Percentiles rank a stretch among this genome's conserved stretches.
Conservation (phyloP, 2,113 vertebrate genomes). For the Forbesichthys papilliferus region DNA sequence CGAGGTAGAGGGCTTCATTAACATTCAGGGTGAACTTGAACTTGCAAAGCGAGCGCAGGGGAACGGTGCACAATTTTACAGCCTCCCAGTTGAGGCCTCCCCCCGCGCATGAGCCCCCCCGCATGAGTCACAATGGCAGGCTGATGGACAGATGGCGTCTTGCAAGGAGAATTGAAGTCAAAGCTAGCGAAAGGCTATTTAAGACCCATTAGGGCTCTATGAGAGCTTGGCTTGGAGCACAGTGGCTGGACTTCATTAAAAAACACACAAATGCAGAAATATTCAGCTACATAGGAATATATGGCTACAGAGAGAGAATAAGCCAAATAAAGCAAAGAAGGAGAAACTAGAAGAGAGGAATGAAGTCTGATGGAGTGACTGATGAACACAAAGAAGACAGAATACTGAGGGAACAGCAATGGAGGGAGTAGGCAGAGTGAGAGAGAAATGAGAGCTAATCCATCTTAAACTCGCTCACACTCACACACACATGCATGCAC, state of each 20-base stretch:
- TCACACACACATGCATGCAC: too few relatives aligned
- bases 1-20: not conserved
- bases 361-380: not conserved
- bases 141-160: conserved; percentile 67
- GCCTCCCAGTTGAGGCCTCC: not conserved
- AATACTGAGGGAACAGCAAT: not conserved
- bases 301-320: not conserved
- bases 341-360: not conserved
- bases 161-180: conserved; percentile 44
- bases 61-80: not conserved
- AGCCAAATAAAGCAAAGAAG: conserved; percentile 23
- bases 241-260: conserved; percentile 38
- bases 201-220: conserved; percentile 65
- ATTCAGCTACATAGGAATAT: conserved; percentile 7
- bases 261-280: conserved; percentile 26
- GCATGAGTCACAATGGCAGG: conserved; percentile 40
- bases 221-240: conserved; percentile 59
- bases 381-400: conserved; percentile 1
- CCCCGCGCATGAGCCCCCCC: not conserved
- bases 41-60: conserved; percentile 12
- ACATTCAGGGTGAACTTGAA: not conserved
- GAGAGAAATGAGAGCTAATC: not conserved
- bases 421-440: not conserved
- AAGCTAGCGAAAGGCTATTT: conserved; percentile 61
- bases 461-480: too few relatives aligned